Percentiles rank a stretch among this genome's conserved stretches.
These are phyloP conservation scores for Pandemis heparana DNA, from an alignment of 2,888 invertebrate genomes.

Conservation along the genomic window DNA sequence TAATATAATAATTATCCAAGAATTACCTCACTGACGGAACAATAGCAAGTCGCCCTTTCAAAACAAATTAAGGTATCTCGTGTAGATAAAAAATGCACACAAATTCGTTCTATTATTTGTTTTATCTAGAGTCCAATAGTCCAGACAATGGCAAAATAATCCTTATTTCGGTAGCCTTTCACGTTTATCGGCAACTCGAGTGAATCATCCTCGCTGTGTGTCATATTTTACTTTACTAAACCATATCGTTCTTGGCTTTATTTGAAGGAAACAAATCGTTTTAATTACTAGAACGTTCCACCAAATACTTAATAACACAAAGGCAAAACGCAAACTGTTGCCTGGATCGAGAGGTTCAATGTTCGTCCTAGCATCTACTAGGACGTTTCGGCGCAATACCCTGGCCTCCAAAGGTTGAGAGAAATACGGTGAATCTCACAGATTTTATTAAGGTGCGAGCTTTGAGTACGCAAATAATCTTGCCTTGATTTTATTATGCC, in stretches of 20 bases:
- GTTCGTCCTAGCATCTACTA: slow-evolving; percentile 31
- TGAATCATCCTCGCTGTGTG: slow-evolving; percentile 10
- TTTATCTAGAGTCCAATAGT: neutral
- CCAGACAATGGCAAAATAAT: neutral
- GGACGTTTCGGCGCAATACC: slow-evolving; percentile 26
- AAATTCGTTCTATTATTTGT: neutral
- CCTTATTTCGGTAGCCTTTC: neutral
- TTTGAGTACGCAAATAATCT: neutral
- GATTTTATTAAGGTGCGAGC: slow-evolving; percentile 4
- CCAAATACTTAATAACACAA: slow-evolving; percentile 1
- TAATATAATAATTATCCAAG: neutral
- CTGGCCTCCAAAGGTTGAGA: slow-evolving; percentile 6
- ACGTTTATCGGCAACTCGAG: neutral
- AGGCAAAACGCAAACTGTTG: slow-evolving; percentile 1
- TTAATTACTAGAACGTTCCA: slow-evolving; percentile 20
- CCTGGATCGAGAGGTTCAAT: slow-evolving; percentile 16
- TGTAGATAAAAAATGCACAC: neutral
- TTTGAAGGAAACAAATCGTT: neutral
- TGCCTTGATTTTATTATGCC: neutral
- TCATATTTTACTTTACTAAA: neutral
- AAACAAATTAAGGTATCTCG: neutral
- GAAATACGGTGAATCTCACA: neutral
- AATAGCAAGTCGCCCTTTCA: neutral
- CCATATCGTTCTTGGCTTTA: neutral
- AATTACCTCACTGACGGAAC: neutral